Evolutionary conservation across 2,888 invertebrate genomes (phyloP).

Genomic region (Psylliodes chrysocephalus): DNA sequence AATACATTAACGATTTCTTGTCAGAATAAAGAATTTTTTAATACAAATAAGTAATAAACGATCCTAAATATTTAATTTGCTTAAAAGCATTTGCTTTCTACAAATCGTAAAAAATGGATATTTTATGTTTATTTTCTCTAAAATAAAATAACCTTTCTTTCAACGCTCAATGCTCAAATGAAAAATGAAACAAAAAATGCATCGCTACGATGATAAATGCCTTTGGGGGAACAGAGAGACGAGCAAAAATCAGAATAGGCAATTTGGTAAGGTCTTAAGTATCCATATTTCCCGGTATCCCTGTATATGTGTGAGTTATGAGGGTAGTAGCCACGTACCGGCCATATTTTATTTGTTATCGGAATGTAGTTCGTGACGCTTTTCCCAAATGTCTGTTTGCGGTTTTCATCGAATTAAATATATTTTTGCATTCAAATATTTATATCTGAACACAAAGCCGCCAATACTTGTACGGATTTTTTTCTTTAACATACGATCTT

Average conservation of each 20-base stretch:
- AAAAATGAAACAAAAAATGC: constrained; percentile 23
- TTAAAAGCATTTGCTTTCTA: no score
- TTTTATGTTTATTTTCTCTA: no score
- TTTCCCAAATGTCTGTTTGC: constrained; percentile 63
- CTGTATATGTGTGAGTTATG: constrained; percentile 64
- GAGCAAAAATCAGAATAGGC: constrained; percentile 60
- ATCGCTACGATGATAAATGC: constrained; percentile 47
- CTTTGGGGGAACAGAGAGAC: constrained; percentile 49
- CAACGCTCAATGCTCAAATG: not conserved
- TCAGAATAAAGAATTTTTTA: no score
- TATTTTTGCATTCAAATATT: constrained; percentile 54
- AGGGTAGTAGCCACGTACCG: constrained; percentile 62
- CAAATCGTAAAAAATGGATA: no score
- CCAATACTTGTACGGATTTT: not conserved
- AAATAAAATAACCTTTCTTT: not conserved
- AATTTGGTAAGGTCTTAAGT: constrained; percentile 62
- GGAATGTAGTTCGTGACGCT: constrained; percentile 63
- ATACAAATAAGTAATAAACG: no score
- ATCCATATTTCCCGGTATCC: constrained; percentile 63
- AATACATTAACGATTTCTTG: no score
- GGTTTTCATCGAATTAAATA: constrained; percentile 63
- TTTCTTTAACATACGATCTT: no score
- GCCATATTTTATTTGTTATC: constrained; percentile 66
- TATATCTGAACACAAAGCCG: constrained; percentile 4
- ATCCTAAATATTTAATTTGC: no score